Evolutionary conservation across 2,888 invertebrate species (phyloP), one percentile per base, ranked within the genome.

Genomic region (Megaustenia siamemsis): DNA sequence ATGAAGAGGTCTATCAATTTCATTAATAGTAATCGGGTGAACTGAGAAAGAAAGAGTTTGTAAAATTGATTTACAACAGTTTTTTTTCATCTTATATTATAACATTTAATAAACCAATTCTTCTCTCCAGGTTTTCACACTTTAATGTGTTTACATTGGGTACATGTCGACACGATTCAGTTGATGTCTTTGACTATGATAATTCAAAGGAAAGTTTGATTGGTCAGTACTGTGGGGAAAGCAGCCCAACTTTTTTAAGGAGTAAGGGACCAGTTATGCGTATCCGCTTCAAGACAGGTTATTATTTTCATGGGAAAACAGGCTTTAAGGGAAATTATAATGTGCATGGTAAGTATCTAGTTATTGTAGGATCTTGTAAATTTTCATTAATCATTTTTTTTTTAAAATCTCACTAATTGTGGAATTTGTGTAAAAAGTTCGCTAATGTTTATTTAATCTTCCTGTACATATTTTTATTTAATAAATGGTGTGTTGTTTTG

Each of bases 311-410:
- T 12, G 18, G 35, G 4, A n/a, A 10, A n/a, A 43, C 5, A 71
- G 71, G 71, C 5, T 71, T 71, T 43, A 71, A 71, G 10, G 43
- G 24, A 18, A 43, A 43, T 1, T 71, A 45, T 15, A 12, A 45
- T 12, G n/a, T 45, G 45, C 71, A 71, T n/a, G 43, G 71, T 71
- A 71, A 71, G 71, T 43, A 18, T 35, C n/a, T n/a, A n/a, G n/a
- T n/a, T n/a, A n/a, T n/a, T n/a, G n/a, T n/a, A n/a, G n/a, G n/a
- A n/a, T n/a, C n/a, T n/a, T n/a, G n/a, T n/a, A n/a, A n/a, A n/a
- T n/a, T n/a, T n/a, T n/a, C n/a, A n/a, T n/a, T n/a, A n/a, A n/a
- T n/a, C n/a, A n/a, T n/a, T n/a, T n/a, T n/a, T n/a, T n/a, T n/a
- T n/a, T n/a, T n/a, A n/a, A n/a, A n/a, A n/a, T n/a, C n/a, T n/a